Conservation (phyloP, 2,888 invertebrate genomes). For the Onchidella celtica region DNA sequence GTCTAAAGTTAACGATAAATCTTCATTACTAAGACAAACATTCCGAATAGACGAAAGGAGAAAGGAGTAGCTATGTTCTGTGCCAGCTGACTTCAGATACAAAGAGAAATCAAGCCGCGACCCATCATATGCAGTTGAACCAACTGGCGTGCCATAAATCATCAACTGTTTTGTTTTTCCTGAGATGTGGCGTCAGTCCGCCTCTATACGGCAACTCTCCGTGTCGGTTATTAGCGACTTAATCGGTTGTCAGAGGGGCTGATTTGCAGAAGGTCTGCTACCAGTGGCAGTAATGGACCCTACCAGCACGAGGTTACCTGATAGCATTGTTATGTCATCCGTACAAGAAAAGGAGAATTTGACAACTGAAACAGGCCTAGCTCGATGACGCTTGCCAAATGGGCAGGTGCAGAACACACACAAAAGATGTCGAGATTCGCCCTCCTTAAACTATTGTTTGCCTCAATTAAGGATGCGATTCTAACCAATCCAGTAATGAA, state of each 20-base stretch:
- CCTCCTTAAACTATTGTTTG: no score
- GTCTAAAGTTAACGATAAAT: background rate
- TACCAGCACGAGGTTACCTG: background rate
- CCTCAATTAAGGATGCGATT: no score
- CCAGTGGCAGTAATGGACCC: background rate
- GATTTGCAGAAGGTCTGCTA: background rate
- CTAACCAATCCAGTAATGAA: no score
- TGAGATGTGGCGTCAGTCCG: background rate
- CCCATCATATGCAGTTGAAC: background rate
- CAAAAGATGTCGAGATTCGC: no score
- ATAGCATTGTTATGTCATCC: constrained; percentile 3
- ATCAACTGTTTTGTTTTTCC: background rate
- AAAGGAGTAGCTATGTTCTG: background rate
- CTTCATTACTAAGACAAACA: constrained; percentile 2
- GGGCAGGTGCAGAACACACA: no score
- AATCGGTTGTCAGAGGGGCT: background rate
- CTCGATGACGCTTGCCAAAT: no score
- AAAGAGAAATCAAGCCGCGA: background rate
- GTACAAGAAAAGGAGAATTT: no score
- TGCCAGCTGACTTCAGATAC: background rate
- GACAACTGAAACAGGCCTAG: background rate
- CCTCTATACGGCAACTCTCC: background rate
- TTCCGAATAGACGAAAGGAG: background rate
- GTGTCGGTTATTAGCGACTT: background rate
- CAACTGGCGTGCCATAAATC: constrained; percentile 36